Percentiles rank a stretch among this genome's conserved stretches.
Conservation (phyloP, 2,888 invertebrate species). For the Cataglyphis altisquamis region DNA sequence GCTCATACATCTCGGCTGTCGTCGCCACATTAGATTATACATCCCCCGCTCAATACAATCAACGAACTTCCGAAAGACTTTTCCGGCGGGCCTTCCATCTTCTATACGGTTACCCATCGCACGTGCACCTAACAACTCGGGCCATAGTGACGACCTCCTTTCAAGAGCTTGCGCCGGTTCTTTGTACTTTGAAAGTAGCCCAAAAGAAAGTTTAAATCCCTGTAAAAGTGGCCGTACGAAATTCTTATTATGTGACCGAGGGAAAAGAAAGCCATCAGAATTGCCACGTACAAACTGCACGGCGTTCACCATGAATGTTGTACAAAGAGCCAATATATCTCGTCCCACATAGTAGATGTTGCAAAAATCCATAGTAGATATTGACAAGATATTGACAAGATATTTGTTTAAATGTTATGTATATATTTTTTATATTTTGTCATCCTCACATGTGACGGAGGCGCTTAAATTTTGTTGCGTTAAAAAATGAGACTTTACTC, state of each 20-base stretch:
- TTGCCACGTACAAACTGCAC: constrained; percentile 41
- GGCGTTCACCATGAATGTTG: constrained; percentile 33
- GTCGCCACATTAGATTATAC: constrained; percentile 72
- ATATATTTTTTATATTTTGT: background rate
- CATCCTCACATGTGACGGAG: background rate
- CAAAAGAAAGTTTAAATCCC: constrained; percentile 73
- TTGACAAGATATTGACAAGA: background rate
- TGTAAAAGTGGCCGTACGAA: constrained; percentile 66
- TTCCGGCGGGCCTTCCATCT: constrained; percentile 58
- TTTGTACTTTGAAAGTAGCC: constrained; percentile 68
- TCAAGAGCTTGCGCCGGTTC: constrained; percentile 44
- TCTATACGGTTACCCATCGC: constrained; percentile 55
- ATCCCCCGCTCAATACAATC: constrained; percentile 71
- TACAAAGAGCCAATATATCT: constrained; percentile 34
- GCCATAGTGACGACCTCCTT: constrained; percentile 65
- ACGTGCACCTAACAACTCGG: constrained; percentile 71
- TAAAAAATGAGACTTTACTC: background rate
- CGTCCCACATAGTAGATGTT: background rate
- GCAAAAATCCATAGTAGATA: background rate
- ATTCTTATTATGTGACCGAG: constrained; percentile 68
- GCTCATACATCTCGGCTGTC: constrained; percentile 66
- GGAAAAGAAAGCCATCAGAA: constrained; percentile 27
- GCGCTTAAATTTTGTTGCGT: constrained; percentile 12
- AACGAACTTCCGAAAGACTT: constrained; percentile 63
- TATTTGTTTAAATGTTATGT: too few species aligned